phyloP scores from a whole-genome alignment of 2,113 vertebrate species.

The Lipophrys pholis region DNA sequence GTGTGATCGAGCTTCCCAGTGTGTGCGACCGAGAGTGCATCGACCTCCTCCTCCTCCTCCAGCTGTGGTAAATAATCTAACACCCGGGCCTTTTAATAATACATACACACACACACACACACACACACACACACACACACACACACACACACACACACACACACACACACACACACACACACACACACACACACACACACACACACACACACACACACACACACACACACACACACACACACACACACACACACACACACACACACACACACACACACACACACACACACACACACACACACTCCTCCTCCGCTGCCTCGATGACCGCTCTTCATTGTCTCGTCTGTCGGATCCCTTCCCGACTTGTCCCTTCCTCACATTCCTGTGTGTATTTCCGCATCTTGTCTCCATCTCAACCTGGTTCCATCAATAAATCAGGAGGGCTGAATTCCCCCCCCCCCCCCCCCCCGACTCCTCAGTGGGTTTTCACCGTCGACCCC shows the following conservation, averaged over 20 bases:
- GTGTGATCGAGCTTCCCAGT: conserved; percentile 1
- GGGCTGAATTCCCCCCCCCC: conserved; percentile 25
- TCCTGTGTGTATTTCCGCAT: neutral
- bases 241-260: conserved; percentile 18
- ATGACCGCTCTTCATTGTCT: conserved; percentile 39
- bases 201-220: conserved; percentile 27
- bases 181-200: conserved; percentile 27
- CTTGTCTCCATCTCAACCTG: conserved; percentile 16
- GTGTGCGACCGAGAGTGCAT: conserved; percentile 21
- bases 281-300: conserved; percentile 28
- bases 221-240: conserved; percentile 2
- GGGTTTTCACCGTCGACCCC: conserved; percentile 1
- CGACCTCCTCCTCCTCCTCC: conserved; percentile 8
- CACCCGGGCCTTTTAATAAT: conserved; percentile 60
- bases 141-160: no score
- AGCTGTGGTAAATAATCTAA: conserved; percentile 73
- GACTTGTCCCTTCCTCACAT: neutral
- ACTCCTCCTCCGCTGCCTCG: neutral
- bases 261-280: conserved; percentile 26
- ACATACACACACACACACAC: conserved; percentile 27
- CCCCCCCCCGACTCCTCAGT: conserved; percentile 12
- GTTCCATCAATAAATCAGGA: conserved; percentile 63
- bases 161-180: no score
- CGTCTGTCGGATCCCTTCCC: conserved; percentile 1
- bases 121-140: no score